Evolutionary conservation across 1,140 invertebrate species (phyloP), one percentile per base, ranked within the genome.

Genomic region (Brachionus rotundiformis): DNA sequence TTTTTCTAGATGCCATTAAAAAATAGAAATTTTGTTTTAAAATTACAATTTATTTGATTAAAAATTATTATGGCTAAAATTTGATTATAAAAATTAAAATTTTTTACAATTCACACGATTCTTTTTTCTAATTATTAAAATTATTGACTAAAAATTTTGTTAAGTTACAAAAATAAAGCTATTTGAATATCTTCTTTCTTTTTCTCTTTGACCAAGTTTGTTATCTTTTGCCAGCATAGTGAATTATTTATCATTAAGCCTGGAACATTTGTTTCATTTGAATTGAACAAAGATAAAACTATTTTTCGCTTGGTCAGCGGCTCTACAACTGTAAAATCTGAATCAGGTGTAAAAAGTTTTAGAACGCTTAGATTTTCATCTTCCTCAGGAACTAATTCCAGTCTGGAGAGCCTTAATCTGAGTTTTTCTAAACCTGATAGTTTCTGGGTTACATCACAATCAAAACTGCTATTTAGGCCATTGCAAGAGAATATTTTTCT

Each of bases 311-410:
- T 73, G 5, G n/a, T 73, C 23, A 73, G 1, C 13, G 68, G 68
- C 36, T 73, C 68, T 27, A 73, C 68, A 44, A 73, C 68, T 47
- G 68, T 73, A 25, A 73, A 73, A n/a, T 73, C 41, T 10, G 68
- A 73, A 3, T 73, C 10, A 11, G n/a, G 33, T 6, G n/a, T 25
- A 11, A 41, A 25, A 41, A 73, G 25, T 73, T 39, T 73, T 41
- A 73, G 8, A 27, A 73, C 23, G 44, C 36, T 25, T 23, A 73
- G 36, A 44, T 44, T 73, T 5, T 31, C 25, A 25, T 44, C 68
- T 39, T 73, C 68, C 11, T 36, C 68, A 23, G 68, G 68, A 19
- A 73, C 68, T 2, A 73, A 11, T n/a, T 73, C 68, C 39, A 73
- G 44, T 19, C 41, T 41, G 19, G 68, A 41, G 8, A 73, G 44